These are phyloP conservation scores for Stenopsyche tienmushanensis DNA, from an alignment of 1,140 invertebrate genomes.

Conservation along the genomic window DNA sequence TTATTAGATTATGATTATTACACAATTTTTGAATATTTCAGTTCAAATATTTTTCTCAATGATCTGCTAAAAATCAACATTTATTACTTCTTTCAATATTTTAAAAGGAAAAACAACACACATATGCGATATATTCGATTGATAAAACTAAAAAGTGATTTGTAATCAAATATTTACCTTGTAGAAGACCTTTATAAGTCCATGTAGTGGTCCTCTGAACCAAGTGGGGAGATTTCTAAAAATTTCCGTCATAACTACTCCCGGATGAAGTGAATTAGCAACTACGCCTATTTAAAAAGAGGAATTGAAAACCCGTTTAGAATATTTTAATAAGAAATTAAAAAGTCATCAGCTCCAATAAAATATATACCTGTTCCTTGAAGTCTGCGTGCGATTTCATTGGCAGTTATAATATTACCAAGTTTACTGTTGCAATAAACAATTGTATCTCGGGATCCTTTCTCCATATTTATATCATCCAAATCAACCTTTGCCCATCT, in stretches of 20 bases:
- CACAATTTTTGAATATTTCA: background rate
- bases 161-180: slow-evolving; percentile 37
- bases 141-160: background rate
- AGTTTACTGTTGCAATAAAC: slow-evolving; percentile 82
- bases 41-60: background rate
- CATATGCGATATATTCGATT: background rate
- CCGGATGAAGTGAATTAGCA: slow-evolving; percentile 45
- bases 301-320: background rate
- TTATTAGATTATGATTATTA: background rate
- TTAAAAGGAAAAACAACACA: background rate
- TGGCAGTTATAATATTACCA: slow-evolving; percentile 78
- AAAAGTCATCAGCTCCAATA: background rate
- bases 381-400: slow-evolving; percentile 71
- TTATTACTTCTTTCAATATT: no score
- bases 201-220: slow-evolving; percentile 37
- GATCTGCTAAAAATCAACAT: no score
- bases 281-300: slow-evolving; percentile 31
- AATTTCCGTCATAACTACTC: slow-evolving; percentile 45
- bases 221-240: slow-evolving; percentile 41
- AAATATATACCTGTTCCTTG: slow-evolving; percentile 60
- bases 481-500: slow-evolving; percentile 68
- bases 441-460: slow-evolving; percentile 54
- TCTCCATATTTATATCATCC: slow-evolving; percentile 54
- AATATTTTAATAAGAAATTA: background rate
- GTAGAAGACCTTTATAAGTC: slow-evolving; percentile 36